These are phyloP conservation scores for Pseudotriccus pelzelni DNA, from an alignment of 2,797 vertebrate species.

Conservation along the genomic window DNA sequence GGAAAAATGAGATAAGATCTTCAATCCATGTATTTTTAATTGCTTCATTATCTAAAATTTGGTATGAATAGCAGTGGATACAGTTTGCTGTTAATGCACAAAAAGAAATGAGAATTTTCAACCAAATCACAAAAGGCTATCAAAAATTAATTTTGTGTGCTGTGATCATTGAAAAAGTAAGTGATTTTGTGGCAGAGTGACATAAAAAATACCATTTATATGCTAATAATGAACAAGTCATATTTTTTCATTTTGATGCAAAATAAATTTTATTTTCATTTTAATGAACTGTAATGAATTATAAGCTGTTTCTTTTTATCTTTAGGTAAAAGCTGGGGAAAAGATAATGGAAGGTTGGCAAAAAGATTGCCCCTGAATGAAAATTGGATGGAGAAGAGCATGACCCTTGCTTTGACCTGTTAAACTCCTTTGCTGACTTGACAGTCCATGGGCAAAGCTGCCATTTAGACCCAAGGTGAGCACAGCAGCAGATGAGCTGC, in stretches of 20 bases:
- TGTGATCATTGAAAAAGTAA: constrained; percentile 83
- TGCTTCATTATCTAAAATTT: constrained; percentile 85
- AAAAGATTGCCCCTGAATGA: constrained; percentile 1
- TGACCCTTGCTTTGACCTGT: not conserved
- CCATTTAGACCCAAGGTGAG: not conserved
- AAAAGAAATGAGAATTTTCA: constrained; percentile 81
- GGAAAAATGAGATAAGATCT: constrained; percentile 84
- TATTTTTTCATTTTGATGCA: constrained; percentile 80
- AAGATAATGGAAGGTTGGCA: constrained; percentile 45
- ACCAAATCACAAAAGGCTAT: constrained; percentile 84
- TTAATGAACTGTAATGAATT: constrained; percentile 81
- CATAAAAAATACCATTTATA: constrained; percentile 85
- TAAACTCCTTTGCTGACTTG: not conserved
- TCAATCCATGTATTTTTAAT: constrained; percentile 86
- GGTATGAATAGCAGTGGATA: constrained; percentile 80
- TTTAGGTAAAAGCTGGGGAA: constrained; percentile 61
- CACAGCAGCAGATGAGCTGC: accelerated
- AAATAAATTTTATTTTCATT: constrained; percentile 81
- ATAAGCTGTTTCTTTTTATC: constrained; percentile 71
- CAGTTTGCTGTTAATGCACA: constrained; percentile 80
- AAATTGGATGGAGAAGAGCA: not conserved
- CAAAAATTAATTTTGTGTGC: constrained; percentile 86
- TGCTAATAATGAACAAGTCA: constrained; percentile 81
- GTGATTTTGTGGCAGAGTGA: constrained; percentile 79
- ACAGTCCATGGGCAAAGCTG: not conserved